A percentile compares a stretch with the other conserved stretches of the same genome.
Conservation (phyloP, 2,797 vertebrate genomes). For the Brachyalestes nurse region DNA sequence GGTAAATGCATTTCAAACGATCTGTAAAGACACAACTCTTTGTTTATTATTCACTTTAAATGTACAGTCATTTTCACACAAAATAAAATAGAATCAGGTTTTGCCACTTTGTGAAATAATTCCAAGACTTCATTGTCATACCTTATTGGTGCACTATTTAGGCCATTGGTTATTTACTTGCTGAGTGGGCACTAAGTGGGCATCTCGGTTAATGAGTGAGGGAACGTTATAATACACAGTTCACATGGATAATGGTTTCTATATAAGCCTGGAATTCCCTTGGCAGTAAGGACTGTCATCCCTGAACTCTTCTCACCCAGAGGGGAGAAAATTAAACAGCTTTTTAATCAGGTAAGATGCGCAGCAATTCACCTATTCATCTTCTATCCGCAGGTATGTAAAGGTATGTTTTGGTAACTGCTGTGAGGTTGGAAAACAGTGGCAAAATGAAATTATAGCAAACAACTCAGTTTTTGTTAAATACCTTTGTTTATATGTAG, state of each 20-base stretch:
- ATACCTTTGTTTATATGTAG: too few species aligned
- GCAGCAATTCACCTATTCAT: not conserved
- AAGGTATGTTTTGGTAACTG: not conserved
- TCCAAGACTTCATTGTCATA: slow-evolving; percentile 30
- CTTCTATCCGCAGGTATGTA: not conserved
- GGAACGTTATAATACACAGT: slow-evolving; percentile 43
- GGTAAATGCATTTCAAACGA: not conserved
- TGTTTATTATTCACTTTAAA: not conserved
- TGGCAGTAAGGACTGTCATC: slow-evolving; percentile 4
- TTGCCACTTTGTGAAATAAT: not conserved
- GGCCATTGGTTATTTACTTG: slow-evolving; percentile 40
- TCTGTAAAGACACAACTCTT: not conserved
- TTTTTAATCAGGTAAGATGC: slow-evolving; percentile 41
- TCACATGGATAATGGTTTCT: slow-evolving; percentile 48
- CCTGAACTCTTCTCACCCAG: not conserved
- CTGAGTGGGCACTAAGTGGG: slow-evolving; percentile 36
- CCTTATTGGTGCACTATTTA: slow-evolving; percentile 12
- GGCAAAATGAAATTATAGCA: not conserved
- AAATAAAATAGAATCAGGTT: not conserved
- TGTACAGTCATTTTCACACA: not conserved
- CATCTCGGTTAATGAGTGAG: slow-evolving; percentile 54
- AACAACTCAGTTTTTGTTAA: too few species aligned
- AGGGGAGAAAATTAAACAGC: not conserved
- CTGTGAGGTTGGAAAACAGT: not conserved
- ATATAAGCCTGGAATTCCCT: slow-evolving; percentile 49